phyloP scores from a whole-genome alignment of 2,888 invertebrate species.

The Hydroisotoma schaefferi region DNA sequence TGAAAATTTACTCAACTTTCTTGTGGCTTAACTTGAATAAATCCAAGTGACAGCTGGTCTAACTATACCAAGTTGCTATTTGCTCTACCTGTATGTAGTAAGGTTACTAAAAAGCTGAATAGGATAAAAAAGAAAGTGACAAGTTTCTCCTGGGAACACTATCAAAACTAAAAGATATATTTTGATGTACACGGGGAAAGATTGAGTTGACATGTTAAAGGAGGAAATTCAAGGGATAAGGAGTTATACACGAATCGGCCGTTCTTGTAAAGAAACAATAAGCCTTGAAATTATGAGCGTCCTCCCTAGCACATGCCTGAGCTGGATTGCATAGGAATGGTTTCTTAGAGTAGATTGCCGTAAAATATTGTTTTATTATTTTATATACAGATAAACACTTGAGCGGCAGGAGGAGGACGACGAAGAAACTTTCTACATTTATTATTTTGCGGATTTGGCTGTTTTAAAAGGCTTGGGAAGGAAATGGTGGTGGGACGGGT shows the following conservation, averaged over 20 bases:
- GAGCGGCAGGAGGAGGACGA: too few relatives aligned
- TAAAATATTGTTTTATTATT: neutral
- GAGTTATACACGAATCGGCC: conserved; percentile 4
- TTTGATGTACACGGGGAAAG: neutral
- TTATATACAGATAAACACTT: neutral
- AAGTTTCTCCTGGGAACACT: conserved; percentile 3
- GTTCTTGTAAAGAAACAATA: conserved; percentile 15
- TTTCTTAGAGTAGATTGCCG: too few relatives aligned
- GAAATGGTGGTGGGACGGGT: neutral
- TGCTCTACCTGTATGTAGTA: neutral
- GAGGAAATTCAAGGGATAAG: conserved; percentile 5
- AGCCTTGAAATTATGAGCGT: conserved; percentile 6
- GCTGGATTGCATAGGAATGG: too few relatives aligned
- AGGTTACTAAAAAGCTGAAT: neutral
- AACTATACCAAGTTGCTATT: too few relatives aligned
- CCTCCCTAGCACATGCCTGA: neutral
- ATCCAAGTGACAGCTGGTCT: too few relatives aligned
- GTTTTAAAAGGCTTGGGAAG: conserved; percentile 23
- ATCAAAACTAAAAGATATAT: neutral
- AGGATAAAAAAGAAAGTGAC: conserved; percentile 9
- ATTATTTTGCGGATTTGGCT: conserved; percentile 41
- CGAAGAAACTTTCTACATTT: conserved; percentile 20
- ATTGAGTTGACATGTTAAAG: neutral
- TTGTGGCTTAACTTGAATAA: too few relatives aligned
- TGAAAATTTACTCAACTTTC: too few relatives aligned